These are phyloP conservation scores for Melanotus villosus DNA, from an alignment of 2,888 invertebrate species.

Conservation along the genomic window DNA sequence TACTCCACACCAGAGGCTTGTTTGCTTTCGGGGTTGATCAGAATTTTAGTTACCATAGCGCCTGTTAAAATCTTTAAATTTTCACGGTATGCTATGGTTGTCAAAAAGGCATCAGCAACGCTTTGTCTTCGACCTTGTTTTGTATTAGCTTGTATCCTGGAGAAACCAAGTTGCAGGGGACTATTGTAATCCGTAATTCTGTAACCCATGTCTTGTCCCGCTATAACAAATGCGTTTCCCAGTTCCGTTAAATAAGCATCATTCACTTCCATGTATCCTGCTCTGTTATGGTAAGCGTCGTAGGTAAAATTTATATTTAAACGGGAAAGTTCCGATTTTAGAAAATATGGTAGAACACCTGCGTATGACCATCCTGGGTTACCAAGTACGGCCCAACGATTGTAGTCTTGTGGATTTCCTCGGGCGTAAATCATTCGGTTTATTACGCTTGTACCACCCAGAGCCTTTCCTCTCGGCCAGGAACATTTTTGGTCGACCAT, in stretches of 20 bases:
- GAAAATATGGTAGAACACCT: slow-evolving; percentile 82
- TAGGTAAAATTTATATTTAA: slow-evolving; percentile 73
- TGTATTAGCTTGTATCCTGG: slow-evolving; percentile 75
- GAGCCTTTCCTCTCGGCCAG: slow-evolving; percentile 75
- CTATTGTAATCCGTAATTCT: slow-evolving; percentile 76
- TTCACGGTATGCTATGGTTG: slow-evolving; percentile 71
- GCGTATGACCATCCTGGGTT: slow-evolving; percentile 83
- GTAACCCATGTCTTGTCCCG: slow-evolving; percentile 75
- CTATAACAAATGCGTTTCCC: slow-evolving; percentile 71
- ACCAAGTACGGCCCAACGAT: slow-evolving; percentile 81
- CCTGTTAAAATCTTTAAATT: slow-evolving; percentile 77
- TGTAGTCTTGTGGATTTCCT: slow-evolving; percentile 81
- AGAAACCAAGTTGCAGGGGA: slow-evolving; percentile 73
- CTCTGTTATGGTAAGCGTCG: slow-evolving; percentile 71
- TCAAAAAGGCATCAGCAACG: slow-evolving; percentile 77
- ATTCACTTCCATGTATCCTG: slow-evolving; percentile 74
- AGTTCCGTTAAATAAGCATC: slow-evolving; percentile 47
- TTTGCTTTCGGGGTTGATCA: slow-evolving; percentile 72
- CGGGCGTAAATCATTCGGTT: slow-evolving; percentile 88
- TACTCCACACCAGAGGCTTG: slow-evolving; percentile 77
- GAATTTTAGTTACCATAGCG: slow-evolving; percentile 73
- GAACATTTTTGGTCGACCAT: slow-evolving; percentile 57
- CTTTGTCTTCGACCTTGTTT: slow-evolving; percentile 78
- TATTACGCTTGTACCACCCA: slow-evolving; percentile 86
- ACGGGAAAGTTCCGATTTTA: slow-evolving; percentile 81